Evolutionary conservation across 2,797 vertebrate species (phyloP).

Genomic region (Eulemur albifrons): DNA sequence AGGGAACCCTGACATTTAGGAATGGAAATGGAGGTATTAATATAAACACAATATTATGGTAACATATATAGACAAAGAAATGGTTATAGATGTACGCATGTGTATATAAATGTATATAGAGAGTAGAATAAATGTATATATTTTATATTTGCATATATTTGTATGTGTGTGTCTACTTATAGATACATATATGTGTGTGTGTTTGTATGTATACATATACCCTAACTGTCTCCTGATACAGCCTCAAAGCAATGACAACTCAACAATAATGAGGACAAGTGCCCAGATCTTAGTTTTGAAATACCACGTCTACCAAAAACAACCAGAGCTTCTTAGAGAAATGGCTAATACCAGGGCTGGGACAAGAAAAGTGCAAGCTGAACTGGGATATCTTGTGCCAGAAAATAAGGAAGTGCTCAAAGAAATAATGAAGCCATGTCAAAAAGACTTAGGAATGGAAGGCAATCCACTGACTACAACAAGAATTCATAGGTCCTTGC

Average conservation of each 20-base stretch:
- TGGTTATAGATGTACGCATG: not conserved
- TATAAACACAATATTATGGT: not conserved
- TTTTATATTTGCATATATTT: not conserved
- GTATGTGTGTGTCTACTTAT: not conserved
- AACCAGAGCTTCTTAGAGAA: not conserved
- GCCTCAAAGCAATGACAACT: not conserved
- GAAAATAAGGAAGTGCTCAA: not conserved
- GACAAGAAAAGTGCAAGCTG: not conserved
- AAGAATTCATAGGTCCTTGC: not conserved
- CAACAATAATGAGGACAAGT: not conserved
- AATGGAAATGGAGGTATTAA: not conserved
- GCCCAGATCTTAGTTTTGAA: not conserved
- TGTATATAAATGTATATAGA: not conserved
- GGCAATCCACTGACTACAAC: not conserved
- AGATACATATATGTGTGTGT: not conserved
- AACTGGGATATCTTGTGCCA: not conserved
- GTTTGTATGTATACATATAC: not conserved
- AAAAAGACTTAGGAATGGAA: not conserved
- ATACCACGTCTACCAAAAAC: not conserved
- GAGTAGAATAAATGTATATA: not conserved
- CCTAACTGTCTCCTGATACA: not conserved
- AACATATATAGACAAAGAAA: not conserved
- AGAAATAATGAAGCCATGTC: not conserved
- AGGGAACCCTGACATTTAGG: not conserved
- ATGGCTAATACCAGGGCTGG: not conserved